Percentiles rank a stretch among this genome's conserved stretches.
These are phyloP conservation scores for Corythaixoides concolor DNA, from an alignment of 2,113 vertebrate species.

Conservation along the genomic window DNA sequence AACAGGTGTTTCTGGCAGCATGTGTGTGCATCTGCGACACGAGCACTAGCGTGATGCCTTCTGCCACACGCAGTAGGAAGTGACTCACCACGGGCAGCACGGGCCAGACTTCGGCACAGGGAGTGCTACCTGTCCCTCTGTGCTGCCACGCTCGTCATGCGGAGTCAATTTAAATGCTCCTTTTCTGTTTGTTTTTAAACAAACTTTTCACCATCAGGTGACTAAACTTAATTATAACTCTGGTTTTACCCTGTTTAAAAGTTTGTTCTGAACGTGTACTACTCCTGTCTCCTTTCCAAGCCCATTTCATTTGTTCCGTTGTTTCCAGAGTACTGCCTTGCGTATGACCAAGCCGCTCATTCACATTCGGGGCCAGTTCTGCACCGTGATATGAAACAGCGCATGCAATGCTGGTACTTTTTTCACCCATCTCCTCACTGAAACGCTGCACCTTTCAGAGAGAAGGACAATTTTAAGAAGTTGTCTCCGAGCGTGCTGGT, in stretches of 20 bases:
- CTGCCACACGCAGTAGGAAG: not conserved
- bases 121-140: not conserved
- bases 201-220: not conserved
- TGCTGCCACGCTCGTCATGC: not conserved
- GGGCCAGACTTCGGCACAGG: not conserved
- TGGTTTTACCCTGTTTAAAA: not conserved
- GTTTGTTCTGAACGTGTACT: not conserved
- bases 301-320: not conserved
- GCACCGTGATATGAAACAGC: fast-evolving
- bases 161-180: not conserved
- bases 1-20: not conserved
- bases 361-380: not conserved
- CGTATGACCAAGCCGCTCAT: not conserved
- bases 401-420: fast-evolving
- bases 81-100: not conserved
- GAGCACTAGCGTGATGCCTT: fast-evolving
- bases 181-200: not conserved
- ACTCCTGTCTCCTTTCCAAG: not conserved
- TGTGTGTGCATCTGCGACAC: fast-evolving
- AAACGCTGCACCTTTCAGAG: not conserved
- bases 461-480: not conserved
- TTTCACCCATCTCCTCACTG: not conserved
- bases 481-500: fast-evolving
- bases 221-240: not conserved
- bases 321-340: fast-evolving